Evolutionary conservation across 2,888 invertebrate species (phyloP).

Genomic region (Bembecia ichneumoniformis): DNA sequence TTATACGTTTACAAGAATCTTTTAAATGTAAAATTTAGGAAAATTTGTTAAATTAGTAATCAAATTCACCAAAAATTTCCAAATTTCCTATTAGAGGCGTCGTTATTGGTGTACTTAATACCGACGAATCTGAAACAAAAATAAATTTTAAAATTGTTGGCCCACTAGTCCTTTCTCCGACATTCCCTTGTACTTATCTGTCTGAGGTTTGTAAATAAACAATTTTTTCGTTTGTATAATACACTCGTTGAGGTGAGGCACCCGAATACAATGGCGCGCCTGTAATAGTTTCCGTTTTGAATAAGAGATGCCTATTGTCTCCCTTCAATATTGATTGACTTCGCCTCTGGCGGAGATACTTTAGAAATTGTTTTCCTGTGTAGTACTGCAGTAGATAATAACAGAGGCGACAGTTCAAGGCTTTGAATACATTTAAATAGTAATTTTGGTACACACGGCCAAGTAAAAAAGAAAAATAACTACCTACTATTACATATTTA

Average conservation of each 20-base stretch:
- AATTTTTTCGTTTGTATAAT: slow-evolving; percentile 65
- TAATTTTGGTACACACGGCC: no score
- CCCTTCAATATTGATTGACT: slow-evolving; percentile 62
- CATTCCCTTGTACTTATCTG: slow-evolving; percentile 50
- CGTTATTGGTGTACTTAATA: no score
- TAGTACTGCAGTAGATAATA: slow-evolving; percentile 12
- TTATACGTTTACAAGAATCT: no score
- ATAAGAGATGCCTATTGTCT: slow-evolving; percentile 67
- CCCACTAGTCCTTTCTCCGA: slow-evolving; percentile 24
- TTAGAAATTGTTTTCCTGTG: slow-evolving; percentile 42
- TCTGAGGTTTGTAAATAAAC: slow-evolving; percentile 58
- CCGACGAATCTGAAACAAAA: no score
- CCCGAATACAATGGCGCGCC: slow-evolving; percentile 59
- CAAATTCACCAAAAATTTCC: no score
- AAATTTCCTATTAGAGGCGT: no score
- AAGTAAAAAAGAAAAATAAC: no score
- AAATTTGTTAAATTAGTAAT: no score
- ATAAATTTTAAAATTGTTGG: no score
- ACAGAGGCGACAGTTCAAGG: neutral
- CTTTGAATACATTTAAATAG: neutral
- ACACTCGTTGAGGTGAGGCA: slow-evolving; percentile 55
- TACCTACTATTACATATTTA: no score
- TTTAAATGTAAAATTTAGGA: no score
- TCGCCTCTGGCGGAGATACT: slow-evolving; percentile 16
- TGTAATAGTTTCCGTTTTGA: slow-evolving; percentile 71